Percentiles rank a stretch among this genome's conserved stretches.
phyloP scores from a whole-genome alignment of 2,113 vertebrate species.

The Bubo blakistoni region DNA sequence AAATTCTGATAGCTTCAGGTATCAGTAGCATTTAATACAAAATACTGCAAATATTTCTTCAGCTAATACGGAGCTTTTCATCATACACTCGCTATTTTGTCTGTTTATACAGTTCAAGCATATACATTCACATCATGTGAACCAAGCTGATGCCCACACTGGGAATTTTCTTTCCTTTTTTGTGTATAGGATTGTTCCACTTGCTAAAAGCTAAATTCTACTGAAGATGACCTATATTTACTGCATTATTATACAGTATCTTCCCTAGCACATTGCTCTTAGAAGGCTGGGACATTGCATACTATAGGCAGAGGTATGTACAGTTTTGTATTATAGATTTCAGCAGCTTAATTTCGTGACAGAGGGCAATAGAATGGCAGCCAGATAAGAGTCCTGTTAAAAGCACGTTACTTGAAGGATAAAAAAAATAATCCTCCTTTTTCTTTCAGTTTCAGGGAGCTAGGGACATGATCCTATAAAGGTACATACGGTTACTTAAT shows the following conservation, averaged over 20 bases:
- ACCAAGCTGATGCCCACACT: not conserved
- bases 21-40: not conserved
- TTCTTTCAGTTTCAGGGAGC: not conserved
- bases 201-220: not conserved
- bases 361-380: not conserved
- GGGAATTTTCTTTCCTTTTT: not conserved
- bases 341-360: not conserved
- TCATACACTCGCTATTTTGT: not conserved
- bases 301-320: not conserved
- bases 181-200: not conserved
- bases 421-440: not conserved
- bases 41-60: not conserved
- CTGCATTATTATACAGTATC: not conserved
- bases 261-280: not conserved
- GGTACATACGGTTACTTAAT: not conserved
- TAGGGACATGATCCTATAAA: not conserved
- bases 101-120: not conserved
- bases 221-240: conserved; percentile 20
- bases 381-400: not conserved
- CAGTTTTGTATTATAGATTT: not conserved
- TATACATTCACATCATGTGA: not conserved
- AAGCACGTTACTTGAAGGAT: not conserved
- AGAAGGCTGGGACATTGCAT: not conserved
- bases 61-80: not conserved
- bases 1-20: not conserved